These are phyloP conservation scores for Myxocyprinus asiaticus DNA, from an alignment of 2,113 vertebrate genomes.

Conservation along the genomic window DNA sequence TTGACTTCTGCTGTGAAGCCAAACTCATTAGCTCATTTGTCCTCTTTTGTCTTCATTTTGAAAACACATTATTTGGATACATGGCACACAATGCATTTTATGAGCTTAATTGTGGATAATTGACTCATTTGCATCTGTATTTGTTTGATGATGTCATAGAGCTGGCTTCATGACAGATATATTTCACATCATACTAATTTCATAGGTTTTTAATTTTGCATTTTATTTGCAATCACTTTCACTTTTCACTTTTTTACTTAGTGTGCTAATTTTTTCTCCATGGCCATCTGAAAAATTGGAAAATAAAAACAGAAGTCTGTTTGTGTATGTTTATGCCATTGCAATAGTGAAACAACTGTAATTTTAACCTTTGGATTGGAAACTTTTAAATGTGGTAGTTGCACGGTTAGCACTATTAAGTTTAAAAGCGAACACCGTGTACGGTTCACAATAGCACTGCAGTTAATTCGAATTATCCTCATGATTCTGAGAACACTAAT, in stretches of 20 bases:
- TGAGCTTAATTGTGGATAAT: too few relatives aligned
- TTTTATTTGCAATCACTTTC: too few relatives aligned
- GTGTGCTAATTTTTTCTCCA: too few relatives aligned
- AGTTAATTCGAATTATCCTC: background rate
- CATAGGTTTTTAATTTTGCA: too few relatives aligned
- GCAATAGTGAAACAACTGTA: background rate
- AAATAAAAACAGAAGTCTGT: too few relatives aligned
- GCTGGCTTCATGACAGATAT: too few relatives aligned
- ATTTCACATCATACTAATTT: too few relatives aligned
- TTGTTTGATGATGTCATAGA: too few relatives aligned
- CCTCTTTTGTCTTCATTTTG: background rate
- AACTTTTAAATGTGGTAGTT: background rate
- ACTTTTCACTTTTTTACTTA: too few relatives aligned
- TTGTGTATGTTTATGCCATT: background rate
- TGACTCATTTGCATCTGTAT: too few relatives aligned
- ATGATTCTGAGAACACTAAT: constrained; percentile 25
- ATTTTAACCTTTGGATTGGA: background rate
- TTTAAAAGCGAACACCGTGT: background rate
- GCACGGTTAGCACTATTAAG: background rate
- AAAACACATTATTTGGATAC: background rate
- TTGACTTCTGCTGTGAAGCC: background rate
- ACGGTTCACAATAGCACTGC: background rate
- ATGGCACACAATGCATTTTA: background rate
- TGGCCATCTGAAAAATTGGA: too few relatives aligned
- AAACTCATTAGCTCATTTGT: background rate